A percentile compares a stretch with the other conserved stretches of the same genome.
These are phyloP conservation scores for Tadarida brasiliensis DNA, from an alignment of 2,797 vertebrate genomes.

Conservation along the genomic window DNA sequence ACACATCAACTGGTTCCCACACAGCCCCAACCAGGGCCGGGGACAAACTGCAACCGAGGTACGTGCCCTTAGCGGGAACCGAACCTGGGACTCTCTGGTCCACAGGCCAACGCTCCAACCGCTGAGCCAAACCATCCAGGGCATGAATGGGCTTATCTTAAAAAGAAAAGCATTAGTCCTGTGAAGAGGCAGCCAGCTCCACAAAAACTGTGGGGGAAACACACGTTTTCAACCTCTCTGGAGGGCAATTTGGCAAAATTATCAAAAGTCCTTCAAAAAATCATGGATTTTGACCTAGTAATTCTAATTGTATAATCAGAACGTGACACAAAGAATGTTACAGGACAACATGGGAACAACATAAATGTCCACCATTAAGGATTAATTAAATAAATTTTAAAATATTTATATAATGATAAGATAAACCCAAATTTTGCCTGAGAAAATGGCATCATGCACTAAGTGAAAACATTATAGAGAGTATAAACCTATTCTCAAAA, in stretches of 20 bases:
- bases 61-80: too few species aligned
- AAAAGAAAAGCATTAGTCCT: neutral
- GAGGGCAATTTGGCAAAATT: neutral
- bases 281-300: neutral
- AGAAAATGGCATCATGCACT: neutral
- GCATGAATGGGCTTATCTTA: neutral
- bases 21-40: too few species aligned
- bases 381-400: constrained; percentile 9
- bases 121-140: too few species aligned
- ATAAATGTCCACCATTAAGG: neutral
- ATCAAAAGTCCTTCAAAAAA: neutral
- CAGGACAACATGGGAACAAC: neutral
- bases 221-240: neutral
- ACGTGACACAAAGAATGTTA: neutral
- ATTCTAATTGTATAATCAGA: constrained; percentile 27
- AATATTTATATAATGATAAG: neutral
- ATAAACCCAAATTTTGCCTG: neutral
- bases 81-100: too few species aligned
- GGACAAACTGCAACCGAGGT: too few species aligned
- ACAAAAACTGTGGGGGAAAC: neutral
- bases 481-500: neutral
- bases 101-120: too few species aligned
- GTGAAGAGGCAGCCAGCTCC: neutral
- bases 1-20: too few species aligned
- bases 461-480: neutral